Base-by-base conservation (phyloP, 2,888 invertebrate species). In the Acrocera orbiculus region DNA sequence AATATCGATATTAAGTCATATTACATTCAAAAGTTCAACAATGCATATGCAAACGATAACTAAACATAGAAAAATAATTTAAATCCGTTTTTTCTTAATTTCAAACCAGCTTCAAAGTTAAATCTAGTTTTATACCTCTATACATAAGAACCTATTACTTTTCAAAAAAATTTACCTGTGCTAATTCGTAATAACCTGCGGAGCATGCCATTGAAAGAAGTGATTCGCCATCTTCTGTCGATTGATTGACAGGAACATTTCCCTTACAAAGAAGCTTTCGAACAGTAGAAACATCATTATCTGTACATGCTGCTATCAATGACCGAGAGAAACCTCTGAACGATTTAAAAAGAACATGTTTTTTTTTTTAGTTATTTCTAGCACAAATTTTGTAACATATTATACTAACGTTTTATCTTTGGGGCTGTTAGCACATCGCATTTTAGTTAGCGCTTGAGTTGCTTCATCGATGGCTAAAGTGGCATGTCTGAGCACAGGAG, bases 161-260 rank as follows among this genome's bases (percentile, higher is more conserved):
- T n/a, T n/a, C n/a, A n/a, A n/a, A n/a, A 29, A 29, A 29, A n/a
- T 29, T 5, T 62, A 82, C 90, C 73, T 93, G 90, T 47, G 92
- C 93, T 46, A 95, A 71, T 64, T 95, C 93, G 66, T 85, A 93
- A 65, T 93, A 93, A 31, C 95, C 95, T 41, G 93, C 92, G 41
- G 92, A 90, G 63, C 95, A 95, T 40, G 95, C 95, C 50, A 95
- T 74, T 35, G 92, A 92, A 42, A 96, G 69, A 42, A 96, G 67
- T 52, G 90, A 90, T 63, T 96, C 95, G 45, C 93, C 95, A 62
- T 95, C 93, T 62, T 95, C 93, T 39, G 89, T 90, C 43, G 92
- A 89, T 66, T 93, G 93, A 68, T 90, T 86, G 40, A 92, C 85
- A 51, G 83, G 86, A 38, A 87, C 73, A 37, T 59, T 61, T 32